Percentiles rank a stretch among this genome's conserved stretches.
phyloP scores from a whole-genome alignment of 2,113 vertebrate genomes.

The Vulpes lagopus region DNA sequence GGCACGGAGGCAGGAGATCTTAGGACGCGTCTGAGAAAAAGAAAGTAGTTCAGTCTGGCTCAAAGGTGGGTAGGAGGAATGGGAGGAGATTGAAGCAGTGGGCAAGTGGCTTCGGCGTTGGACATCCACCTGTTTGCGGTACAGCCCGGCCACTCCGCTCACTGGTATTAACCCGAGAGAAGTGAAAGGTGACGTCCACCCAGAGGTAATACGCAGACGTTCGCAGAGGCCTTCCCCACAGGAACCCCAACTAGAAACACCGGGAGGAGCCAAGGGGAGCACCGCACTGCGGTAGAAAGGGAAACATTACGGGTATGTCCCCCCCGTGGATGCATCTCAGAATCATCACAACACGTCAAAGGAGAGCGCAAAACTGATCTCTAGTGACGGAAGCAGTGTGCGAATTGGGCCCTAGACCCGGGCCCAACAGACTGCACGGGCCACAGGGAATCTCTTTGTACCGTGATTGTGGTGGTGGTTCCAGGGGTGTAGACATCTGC shows the following conservation, averaged over 20 bases:
- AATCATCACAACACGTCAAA: background rate
- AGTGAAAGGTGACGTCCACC: background rate
- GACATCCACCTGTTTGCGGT: background rate
- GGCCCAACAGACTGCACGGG: background rate
- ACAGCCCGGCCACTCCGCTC: background rate
- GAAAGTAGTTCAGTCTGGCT: background rate
- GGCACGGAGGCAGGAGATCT: background rate
- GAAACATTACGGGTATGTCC: too few species aligned
- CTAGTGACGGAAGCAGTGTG: background rate
- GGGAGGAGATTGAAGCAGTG: background rate
- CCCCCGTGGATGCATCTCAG: background rate
- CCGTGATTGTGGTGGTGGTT: background rate
- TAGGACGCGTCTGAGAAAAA: background rate
- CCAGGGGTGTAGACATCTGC: background rate
- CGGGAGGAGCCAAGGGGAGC: background rate
- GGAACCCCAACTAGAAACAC: background rate
- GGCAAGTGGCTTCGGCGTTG: background rate
- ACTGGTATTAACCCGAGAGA: background rate
- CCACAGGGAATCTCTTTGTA: background rate
- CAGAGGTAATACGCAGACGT: background rate
- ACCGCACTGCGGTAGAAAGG: background rate
- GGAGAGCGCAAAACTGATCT: background rate
- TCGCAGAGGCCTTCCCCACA: background rate
- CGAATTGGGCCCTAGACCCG: background rate
- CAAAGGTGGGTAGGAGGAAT: background rate